Conservation (phyloP, 1,140 invertebrate genomes). For the Drosophila sp. region DNA sequence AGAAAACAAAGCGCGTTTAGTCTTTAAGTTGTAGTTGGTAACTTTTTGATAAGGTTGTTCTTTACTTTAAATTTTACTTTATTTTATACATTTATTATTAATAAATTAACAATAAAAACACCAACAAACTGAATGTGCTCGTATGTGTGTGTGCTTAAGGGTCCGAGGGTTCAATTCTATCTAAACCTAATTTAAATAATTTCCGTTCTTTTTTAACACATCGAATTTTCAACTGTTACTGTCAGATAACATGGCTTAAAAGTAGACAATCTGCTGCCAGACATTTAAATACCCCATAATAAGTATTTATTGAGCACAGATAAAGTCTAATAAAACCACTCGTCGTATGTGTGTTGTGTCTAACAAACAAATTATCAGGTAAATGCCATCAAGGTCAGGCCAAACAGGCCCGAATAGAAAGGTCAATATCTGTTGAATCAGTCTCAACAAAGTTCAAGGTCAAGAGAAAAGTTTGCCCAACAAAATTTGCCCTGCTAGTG, state of each 20-base stretch:
- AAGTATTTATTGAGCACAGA: conserved; percentile 69
- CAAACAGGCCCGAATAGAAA: neutral
- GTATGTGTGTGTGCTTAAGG: conserved; percentile 26
- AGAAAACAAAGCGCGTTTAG: conserved; percentile 16
- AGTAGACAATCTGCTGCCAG: conserved; percentile 58
- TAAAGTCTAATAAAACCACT: conserved; percentile 29
- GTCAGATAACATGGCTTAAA: conserved; percentile 48
- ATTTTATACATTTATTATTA: conserved; percentile 31
- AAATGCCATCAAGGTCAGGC: conserved; percentile 5
- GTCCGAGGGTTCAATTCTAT: conserved; percentile 11
- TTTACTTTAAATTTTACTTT: conserved; percentile 33
- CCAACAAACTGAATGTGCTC: conserved; percentile 18
- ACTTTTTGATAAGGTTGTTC: conserved; percentile 35
- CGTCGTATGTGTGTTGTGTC: conserved; percentile 5
- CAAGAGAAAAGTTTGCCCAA: conserved; percentile 2
- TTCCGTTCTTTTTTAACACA: neutral
- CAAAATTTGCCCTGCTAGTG: neutral
- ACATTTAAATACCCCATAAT: conserved; percentile 69
- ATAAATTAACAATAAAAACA: conserved; percentile 47
- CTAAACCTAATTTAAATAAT: neutral
- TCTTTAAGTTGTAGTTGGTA: conserved; percentile 51
- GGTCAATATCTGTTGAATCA: conserved; percentile 11
- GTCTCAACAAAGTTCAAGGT: conserved; percentile 16
- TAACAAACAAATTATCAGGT: conserved; percentile 41
- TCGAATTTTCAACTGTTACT: conserved; percentile 17